Percentiles rank a stretch among this genome's conserved stretches.
phyloP scores from a whole-genome alignment of 1,140 invertebrate species.

The Drosophila ficusphila region DNA sequence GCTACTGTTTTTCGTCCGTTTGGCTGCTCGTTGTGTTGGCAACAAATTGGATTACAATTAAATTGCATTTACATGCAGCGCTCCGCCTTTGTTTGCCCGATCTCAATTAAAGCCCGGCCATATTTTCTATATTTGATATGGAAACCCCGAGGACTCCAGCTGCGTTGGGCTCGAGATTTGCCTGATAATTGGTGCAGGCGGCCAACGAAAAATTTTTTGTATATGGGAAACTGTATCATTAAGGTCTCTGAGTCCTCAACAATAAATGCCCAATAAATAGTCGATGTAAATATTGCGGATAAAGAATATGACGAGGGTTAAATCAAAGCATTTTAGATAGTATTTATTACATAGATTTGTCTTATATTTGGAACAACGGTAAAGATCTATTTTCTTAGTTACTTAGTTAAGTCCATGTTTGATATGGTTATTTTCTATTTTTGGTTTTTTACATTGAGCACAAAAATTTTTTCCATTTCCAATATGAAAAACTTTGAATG shows the following conservation, averaged over 20 bases:
- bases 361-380: no score
- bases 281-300: constrained; percentile 17
- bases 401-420: no score
- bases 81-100: constrained; percentile 45
- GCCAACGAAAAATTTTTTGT: not conserved
- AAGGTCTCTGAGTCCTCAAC: not conserved
- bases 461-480: no score
- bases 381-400: no score
- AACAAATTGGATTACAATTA: constrained; percentile 83
- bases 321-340: not conserved
- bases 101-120: constrained; percentile 66
- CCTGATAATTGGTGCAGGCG: constrained; percentile 46
- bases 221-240: constrained; percentile 29
- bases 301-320: not conserved
- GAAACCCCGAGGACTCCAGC: constrained; percentile 52
- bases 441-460: no score
- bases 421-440: not conserved
- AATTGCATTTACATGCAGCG: constrained; percentile 74
- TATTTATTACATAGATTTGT: not conserved
- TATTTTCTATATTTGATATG: constrained; percentile 61
- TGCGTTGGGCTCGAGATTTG: constrained; percentile 53
- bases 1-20: constrained; percentile 49
- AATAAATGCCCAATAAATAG: constrained; percentile 2
- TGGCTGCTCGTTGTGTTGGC: constrained; percentile 41
- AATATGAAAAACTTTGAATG: no score